Conservation (phyloP, 2,888 invertebrate genomes). For the Acleris sparsana region DNA sequence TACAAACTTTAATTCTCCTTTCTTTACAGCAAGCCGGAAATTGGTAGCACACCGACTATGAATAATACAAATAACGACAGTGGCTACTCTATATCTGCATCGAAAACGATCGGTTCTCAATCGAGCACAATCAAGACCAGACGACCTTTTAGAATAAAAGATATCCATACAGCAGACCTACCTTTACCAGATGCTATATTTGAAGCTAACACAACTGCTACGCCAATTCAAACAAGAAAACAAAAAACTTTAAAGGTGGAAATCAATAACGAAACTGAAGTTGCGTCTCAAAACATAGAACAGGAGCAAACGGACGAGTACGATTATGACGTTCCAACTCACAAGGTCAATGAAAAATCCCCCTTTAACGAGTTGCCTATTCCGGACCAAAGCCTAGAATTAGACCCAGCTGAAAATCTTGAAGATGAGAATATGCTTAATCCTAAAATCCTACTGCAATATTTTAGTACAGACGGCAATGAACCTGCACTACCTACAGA, state of each 20-base stretch:
- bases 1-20: neutral
- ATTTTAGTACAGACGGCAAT: slow-evolving; percentile 43
- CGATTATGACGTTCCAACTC: neutral
- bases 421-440: slow-evolving; percentile 55
- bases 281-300: neutral
- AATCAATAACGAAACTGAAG: neutral
- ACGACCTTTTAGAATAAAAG: slow-evolving; percentile 65
- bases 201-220: slow-evolving; percentile 8
- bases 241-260: neutral
- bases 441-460: slow-evolving; percentile 66
- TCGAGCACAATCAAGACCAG: slow-evolving; percentile 43
- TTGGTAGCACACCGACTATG: slow-evolving; percentile 7
- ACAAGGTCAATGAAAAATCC: neutral
- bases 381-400: slow-evolving; percentile 17
- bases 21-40: slow-evolving; percentile 45
- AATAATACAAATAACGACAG: slow-evolving; percentile 20
- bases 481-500: slow-evolving; percentile 38
- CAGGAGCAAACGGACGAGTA: neutral
- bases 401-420: slow-evolving; percentile 11
- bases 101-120: slow-evolving; percentile 8
- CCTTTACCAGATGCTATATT: slow-evolving; percentile 48
- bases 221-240: neutral
- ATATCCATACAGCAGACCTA: slow-evolving; percentile 55
- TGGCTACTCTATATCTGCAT: slow-evolving; percentile 2
- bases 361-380: slow-evolving; percentile 12